Percentiles rank a stretch among this genome's conserved stretches.
These are phyloP conservation scores for Myotis vivesi DNA, from an alignment of 2,797 vertebrate species.

Conservation along the genomic window DNA sequence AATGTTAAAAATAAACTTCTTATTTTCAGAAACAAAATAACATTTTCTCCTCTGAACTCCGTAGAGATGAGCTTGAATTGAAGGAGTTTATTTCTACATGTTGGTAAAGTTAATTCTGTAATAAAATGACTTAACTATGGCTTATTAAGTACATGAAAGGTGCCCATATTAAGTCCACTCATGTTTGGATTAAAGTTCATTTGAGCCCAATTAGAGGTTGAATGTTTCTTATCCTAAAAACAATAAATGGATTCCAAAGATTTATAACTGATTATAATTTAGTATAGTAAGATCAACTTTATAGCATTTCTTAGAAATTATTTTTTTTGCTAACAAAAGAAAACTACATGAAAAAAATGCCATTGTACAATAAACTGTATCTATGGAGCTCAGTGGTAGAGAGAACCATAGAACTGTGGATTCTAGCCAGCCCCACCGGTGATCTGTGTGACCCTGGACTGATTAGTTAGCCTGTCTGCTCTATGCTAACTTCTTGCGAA, in stretches of 20 bases:
- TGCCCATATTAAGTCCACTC: not conserved
- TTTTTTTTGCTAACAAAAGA: not conserved
- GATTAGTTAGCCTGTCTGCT: not conserved
- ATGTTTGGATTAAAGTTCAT: not conserved
- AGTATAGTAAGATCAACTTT: not conserved
- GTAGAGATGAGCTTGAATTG: not conserved
- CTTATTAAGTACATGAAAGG: not conserved
- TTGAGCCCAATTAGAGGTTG: not conserved
- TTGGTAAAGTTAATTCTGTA: not conserved
- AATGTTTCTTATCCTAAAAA: not conserved
- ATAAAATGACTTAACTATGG: not conserved
- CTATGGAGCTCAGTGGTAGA: not conserved
- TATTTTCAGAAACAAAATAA: not conserved
- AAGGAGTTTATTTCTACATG: not conserved
- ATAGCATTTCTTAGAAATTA: not conserved
- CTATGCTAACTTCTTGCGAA: not conserved
- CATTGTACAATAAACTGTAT: not conserved
- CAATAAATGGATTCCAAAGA: not conserved
- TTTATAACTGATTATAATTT: not conserved
- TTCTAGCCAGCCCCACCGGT: fast-evolving
- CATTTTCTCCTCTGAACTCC: not conserved
- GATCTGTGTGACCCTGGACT: not conserved
- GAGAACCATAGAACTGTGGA: not conserved
- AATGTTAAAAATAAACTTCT: not conserved
- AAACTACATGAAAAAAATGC: not conserved